A percentile compares a stretch with the other conserved stretches of the same genome.
Evolutionary conservation across 2,888 invertebrate species (phyloP).

Genomic region (Clivina fossor): DNA sequence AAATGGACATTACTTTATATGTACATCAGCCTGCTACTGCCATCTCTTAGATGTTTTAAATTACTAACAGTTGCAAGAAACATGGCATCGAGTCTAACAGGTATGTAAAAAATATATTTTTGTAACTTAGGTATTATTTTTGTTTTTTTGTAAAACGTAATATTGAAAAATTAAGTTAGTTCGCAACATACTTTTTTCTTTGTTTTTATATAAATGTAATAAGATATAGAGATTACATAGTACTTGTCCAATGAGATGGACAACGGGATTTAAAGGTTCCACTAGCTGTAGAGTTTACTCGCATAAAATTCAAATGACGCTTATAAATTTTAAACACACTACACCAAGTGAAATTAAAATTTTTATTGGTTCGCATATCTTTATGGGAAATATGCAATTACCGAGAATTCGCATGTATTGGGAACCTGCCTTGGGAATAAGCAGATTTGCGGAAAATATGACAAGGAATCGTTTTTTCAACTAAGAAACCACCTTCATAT

Average conservation of each 20-base stretch:
- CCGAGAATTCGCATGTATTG: conserved; percentile 5
- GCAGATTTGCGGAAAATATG: conserved; percentile 6
- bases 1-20: too few species aligned
- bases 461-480: conserved; percentile 7
- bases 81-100: neutral
- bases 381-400: conserved; percentile 3
- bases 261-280: conserved; percentile 6
- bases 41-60: conserved; percentile 5
- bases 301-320: conserved; percentile 4
- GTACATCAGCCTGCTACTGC: conserved; percentile 9
- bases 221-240: conserved; percentile 2
- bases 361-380: too few species aligned
- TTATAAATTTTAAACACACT: conserved; percentile 5
- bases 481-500: conserved; percentile 6
- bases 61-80: neutral
- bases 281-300: neutral
- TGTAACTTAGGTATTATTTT: conserved; percentile 2
- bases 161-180: neutral
- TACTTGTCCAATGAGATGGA: conserved; percentile 9
- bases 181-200: neutral
- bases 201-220: neutral
- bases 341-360: conserved; percentile 4
- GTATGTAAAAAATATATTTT: neutral
- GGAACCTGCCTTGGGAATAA: conserved; percentile 4
- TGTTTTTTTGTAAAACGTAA: conserved; percentile 5